Base-by-base conservation (phyloP, 1,140 invertebrate species). In the Pomacea maculata region DNA sequence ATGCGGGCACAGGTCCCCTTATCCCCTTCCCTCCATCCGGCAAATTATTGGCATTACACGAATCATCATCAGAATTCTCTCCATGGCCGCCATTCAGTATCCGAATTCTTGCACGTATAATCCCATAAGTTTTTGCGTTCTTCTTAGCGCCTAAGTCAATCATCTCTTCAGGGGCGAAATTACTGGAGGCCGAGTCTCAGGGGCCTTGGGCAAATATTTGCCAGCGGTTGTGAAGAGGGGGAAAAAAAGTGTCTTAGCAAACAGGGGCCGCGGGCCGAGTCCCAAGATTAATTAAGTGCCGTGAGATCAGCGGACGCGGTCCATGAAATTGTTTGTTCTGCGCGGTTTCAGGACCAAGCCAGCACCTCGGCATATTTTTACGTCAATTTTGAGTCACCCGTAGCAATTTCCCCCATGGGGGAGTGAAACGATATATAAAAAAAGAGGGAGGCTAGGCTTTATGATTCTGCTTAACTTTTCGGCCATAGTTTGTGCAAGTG, bases 71-170 rank as follows among this genome's bases (percentile, higher is more conserved):
- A 75, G 55, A 75, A 63, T 75, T 75, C 74, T 75, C 55, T 75
- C 45, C 54, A 55, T 57, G 54, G 74, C 74, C 29, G 74, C 74
- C 55, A 75, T 75, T 61, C 57, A 61, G 57, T 75, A 75, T 75
- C 29, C 54, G n/a, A 61, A 75, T 29, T 29, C 54, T 75, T 54
- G 54, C 61, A 54, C 61, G 74, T 55, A 63, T 75, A 75, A 75
- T 75, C 74, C 61, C 74, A 75, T 75, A 75, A 75, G 74, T 63
- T 63, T 54, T 73, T 54, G 29, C 74, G 74, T 75, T 54, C 76
- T 78, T 78, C 76, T 78, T 78, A 78, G 45, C 76, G 54, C 65
- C 54, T 78, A 78, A 78, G 76, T 78, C 76, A 78, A 78, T 78
- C 76, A 45, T 64, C 64, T 67, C 45, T 78, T 78, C 76, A 52